Percentiles rank a stretch among this genome's conserved stretches.
Conservation (phyloP, 1,140 invertebrate genomes). For the Steinernema feltiae region DNA sequence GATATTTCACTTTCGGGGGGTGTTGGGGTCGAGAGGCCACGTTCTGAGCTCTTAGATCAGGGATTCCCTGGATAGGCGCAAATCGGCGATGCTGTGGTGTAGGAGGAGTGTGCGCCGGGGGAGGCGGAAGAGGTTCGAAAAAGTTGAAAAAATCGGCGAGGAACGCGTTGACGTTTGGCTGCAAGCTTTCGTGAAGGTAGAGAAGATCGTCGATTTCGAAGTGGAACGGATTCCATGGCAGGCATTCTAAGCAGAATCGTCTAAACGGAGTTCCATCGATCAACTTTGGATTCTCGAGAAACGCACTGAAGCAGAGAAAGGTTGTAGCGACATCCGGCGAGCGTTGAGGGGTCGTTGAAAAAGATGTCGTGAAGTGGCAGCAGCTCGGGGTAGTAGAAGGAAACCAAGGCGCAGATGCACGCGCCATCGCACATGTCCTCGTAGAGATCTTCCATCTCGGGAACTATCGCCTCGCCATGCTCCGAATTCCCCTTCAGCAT, state of each 20-base stretch:
- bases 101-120: conserved; percentile 23
- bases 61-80: conserved; percentile 51
- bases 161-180: conserved; percentile 82
- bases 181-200: conserved; percentile 72
- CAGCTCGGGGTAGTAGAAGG: conserved; percentile 85
- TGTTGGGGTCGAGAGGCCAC: conserved; percentile 38
- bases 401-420: conserved; percentile 76
- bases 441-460: conserved; percentile 64
- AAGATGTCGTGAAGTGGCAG: conserved; percentile 68
- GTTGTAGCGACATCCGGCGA: conserved; percentile 87
- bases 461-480: conserved; percentile 47
- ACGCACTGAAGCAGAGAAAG: conserved; percentile 72
- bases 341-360: conserved; percentile 61
- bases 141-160: conserved; percentile 90
- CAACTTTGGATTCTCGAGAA: not conserved
- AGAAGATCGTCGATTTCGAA: conserved; percentile 90
- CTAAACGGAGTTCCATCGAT: conserved; percentile 27
- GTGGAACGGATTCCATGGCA: conserved; percentile 85
- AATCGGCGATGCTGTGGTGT: conserved; percentile 44
- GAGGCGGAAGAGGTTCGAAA: conserved; percentile 65
- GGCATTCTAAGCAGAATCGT: conserved; percentile 72
- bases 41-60: conserved; percentile 51
- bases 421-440: conserved; percentile 84
- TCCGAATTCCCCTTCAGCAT: conserved; percentile 30
- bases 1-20: conserved; percentile 40